Base-by-base conservation (phyloP, 2,797 vertebrate species). In the Onychomys arenicola region DNA sequence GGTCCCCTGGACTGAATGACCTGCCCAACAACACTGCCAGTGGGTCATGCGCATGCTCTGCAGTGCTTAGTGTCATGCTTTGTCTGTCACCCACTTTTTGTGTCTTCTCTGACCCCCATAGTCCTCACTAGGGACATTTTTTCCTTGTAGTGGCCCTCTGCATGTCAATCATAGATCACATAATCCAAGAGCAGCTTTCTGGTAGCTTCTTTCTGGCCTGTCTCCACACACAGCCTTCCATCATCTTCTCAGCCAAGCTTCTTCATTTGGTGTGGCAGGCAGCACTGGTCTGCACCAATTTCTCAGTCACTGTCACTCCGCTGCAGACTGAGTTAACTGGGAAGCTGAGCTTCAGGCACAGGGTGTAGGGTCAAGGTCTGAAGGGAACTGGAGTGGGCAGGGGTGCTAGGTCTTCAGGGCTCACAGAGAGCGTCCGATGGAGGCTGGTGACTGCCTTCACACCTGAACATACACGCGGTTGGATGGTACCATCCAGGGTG, bases 1-100 rank as follows among this genome's bases (percentile, higher is more conserved):
- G 63, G 65, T 17, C 6, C 3, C 0, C 2, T 13, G 23, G 37
- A 17, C 12, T 23, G 9, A 7, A 13, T 23, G 5, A 52, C 46
- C 8, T 12, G 46, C 55, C 67, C 43, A 21, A 0, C 7, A n/a
- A 13, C 29, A 7, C 43, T 17, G 40, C 21, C 27, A 40, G 37
- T 2, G 11, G 59, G n/a, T 19, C 0, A 34, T 3, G 6, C 4
- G 2, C 55, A 12, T 0, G 9, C 23, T 77, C 55, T 11, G 13
- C 13, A 17, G 27, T 10, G 19, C 57, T 12, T 32, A 59, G 2
- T 6, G 32, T 34, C 59, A 19, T 1, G 3, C 57, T 43, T 11
- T 11, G 12, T 37, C 55, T 43, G 61, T 46, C 0, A 1, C 63
- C 49, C 21, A n/a, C 40, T 37, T 43, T 17, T 52, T 14, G 34